Base-by-base conservation (phyloP, 2,797 vertebrate species). In the Coendou prehensilis region DNA sequence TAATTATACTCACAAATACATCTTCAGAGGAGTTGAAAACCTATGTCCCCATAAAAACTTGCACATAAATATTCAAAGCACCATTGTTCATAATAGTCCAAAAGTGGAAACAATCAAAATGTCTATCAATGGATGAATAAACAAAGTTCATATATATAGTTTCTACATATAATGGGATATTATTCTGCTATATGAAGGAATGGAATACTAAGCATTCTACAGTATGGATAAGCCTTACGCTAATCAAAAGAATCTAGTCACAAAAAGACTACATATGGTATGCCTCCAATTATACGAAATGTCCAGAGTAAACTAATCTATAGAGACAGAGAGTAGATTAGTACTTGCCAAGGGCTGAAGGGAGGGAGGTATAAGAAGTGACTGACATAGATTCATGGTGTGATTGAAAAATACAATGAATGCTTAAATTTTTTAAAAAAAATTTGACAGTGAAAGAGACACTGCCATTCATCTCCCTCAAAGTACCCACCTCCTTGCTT, bases 21-120 rank as follows among this genome's bases (percentile, higher is more conserved):
- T 15, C 57, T 23, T 80, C 45, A 83, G 82, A 94, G 73, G 13
- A 89, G 73, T 37, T 83, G 13, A 73, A 95, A 90, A 83, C 41
- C 14, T 76, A 30, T 26, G 28, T 87, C 57, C 10, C 41, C n/a
- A 57, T n/a, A 87, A 82, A 85, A 69, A 82, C 18, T 71, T 87
- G 75, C 17, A 45, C 30, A 61, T 82, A n/a, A 93, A n/a, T 76
- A 2, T 85, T 37, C 45, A 73, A 52, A 80, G 26, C 20, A 79
- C 11, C 13, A 30, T 90, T 59, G 59, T 59, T 97, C 28, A 50
- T 59, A 89, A 78, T 41, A 93, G 30, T 6, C 10, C 22, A 22
- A 86, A 94, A 89, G 11, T n/a, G 5, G 17, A 81, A 26, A 52
- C 3, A 57, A 63, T 9, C 10, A 80, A 86, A 86, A 92, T 71